phyloP scores from a whole-genome alignment of 64 coral and sea anemone genomes.

The Platygyra sinensis region DNA sequence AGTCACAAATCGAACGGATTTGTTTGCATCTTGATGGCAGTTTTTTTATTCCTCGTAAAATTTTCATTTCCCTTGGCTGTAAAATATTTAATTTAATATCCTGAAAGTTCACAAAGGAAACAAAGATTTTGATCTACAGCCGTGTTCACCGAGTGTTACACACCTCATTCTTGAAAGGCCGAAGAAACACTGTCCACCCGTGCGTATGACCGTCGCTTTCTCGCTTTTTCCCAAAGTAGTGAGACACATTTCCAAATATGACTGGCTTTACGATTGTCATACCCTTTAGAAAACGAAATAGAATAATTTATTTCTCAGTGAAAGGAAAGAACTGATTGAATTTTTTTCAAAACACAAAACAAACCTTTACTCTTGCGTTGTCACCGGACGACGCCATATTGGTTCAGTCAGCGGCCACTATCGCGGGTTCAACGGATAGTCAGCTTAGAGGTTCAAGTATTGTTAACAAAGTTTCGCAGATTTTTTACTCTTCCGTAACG shows the following conservation, averaged over 20 bases:
- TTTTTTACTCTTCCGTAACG: no score
- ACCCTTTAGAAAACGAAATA: conserved; percentile 56
- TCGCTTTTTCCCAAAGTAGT: conserved; percentile 99
- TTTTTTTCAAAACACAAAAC: neutral
- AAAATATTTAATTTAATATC: no score
- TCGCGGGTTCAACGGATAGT: neutral
- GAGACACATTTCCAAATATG: conserved; percentile 96
- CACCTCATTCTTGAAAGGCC: conserved; percentile 95
- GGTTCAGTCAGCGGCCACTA: conserved; percentile 7
- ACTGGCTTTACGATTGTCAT: conserved; percentile 87
- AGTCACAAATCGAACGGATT: no score
- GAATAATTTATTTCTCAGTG: neutral
- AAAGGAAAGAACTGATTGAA: neutral
- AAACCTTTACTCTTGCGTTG: conserved; percentile 87
- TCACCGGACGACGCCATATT: conserved; percentile 92
- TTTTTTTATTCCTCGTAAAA: no score
- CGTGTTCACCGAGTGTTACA: no score
- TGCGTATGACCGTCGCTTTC: conserved; percentile 97
- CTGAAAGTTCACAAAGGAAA: no score
- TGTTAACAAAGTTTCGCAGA: neutral
- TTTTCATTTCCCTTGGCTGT: no score
- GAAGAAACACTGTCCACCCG: conserved; percentile 95
- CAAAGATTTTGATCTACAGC: no score
- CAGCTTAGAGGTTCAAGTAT: neutral
- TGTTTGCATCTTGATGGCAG: no score